Evolutionary conservation across 2,888 invertebrate species (phyloP).

Genomic region (Tinea pellionella): DNA sequence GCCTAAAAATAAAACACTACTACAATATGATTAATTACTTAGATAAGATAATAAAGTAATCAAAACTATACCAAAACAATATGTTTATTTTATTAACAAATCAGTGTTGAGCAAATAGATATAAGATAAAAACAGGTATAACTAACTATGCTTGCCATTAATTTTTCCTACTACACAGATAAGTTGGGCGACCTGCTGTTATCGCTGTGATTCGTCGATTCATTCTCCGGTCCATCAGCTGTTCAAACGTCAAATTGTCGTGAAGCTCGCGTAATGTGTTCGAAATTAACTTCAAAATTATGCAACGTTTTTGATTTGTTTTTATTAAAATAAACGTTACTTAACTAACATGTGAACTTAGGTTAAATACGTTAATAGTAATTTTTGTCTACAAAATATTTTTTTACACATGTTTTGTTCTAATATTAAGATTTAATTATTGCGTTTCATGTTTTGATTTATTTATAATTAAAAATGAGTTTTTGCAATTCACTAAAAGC

Average conservation of each 20-base stretch:
- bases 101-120: no score
- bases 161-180: no score
- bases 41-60: no score
- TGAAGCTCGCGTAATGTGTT: conserved; percentile 1
- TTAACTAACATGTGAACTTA: not conserved
- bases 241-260: conserved; percentile 1
- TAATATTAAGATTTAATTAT: not conserved
- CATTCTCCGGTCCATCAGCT: not conserved
- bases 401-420: not conserved
- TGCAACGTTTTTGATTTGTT: conserved; percentile 26
- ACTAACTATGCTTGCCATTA: no score
- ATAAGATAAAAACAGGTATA: no score
- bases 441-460: conserved; percentile 5
- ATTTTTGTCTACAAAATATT: not conserved
- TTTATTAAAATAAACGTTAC: conserved; percentile 7
- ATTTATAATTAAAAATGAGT: conserved; percentile 23
- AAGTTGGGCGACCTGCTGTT: no score
- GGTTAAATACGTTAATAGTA: not conserved
- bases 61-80: no score
- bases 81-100: no score
- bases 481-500: conserved; percentile 28
- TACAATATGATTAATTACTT: no score
- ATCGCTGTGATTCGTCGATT: not conserved
- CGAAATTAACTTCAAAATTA: conserved; percentile 17
- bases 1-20: no score